Evolutionary conservation across 2,888 invertebrate species (phyloP).

Genomic region (Ectemnius continuus): DNA sequence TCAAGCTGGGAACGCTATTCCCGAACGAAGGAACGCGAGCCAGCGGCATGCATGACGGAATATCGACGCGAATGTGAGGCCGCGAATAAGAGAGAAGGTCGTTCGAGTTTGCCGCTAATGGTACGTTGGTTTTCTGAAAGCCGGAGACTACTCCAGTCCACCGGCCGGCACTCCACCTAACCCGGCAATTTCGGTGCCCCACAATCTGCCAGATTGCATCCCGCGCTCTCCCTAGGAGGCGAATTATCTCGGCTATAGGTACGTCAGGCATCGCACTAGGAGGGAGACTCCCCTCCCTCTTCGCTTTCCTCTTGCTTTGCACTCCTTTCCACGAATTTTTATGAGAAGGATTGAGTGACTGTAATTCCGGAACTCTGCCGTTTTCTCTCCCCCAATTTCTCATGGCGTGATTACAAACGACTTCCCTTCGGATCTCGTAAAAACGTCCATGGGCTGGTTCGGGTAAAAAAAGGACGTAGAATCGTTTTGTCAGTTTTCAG

Average conservation of each 20-base stretch:
- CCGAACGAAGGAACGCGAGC: constrained; percentile 43
- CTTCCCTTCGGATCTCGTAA: too few relatives aligned
- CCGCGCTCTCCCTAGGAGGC: constrained; percentile 53
- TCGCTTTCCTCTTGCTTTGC: constrained; percentile 22
- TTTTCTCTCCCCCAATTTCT: constrained; percentile 38
- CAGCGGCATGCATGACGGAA: constrained; percentile 31
- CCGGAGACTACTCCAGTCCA: constrained; percentile 25
- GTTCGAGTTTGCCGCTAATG: constrained; percentile 52
- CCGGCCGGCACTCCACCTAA: constrained; percentile 43
- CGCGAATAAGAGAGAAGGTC: constrained; percentile 4
- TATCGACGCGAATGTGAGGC: constrained; percentile 39
- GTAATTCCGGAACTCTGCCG: constrained; percentile 49
- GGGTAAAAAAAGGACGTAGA: too few relatives aligned
- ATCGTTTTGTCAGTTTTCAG: too few relatives aligned
- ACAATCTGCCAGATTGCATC: constrained; percentile 71
- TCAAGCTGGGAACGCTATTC: constrained; percentile 52
- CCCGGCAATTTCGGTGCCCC: constrained; percentile 72
- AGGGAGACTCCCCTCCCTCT: constrained; percentile 18
- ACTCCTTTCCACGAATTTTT: constrained; percentile 39
- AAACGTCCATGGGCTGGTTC: too few relatives aligned
- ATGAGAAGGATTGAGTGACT: constrained; percentile 25
- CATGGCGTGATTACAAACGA: too few relatives aligned
- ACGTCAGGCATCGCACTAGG: constrained; percentile 24
- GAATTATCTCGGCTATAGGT: constrained; percentile 47
- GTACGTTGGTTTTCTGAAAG: constrained; percentile 64